These are phyloP conservation scores for Climacteris rufus DNA, from an alignment of 2,113 vertebrate genomes.

Conservation along the genomic window DNA sequence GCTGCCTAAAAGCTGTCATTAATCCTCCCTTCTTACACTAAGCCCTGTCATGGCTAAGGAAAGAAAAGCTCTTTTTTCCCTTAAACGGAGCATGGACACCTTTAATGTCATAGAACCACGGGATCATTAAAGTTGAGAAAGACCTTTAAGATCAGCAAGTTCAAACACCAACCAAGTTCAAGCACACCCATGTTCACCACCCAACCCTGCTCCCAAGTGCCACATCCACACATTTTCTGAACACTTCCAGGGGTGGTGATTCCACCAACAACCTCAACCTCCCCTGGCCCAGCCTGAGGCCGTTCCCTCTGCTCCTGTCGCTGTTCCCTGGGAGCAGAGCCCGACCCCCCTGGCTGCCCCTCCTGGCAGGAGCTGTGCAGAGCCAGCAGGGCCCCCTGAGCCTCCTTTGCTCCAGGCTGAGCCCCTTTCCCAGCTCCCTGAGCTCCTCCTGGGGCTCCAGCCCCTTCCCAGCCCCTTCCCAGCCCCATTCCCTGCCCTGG, in stretches of 20 bases:
- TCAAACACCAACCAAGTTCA: no score
- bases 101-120: background rate
- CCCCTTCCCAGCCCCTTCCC: background rate
- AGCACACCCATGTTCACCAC: background rate
- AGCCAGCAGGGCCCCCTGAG: background rate
- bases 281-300: background rate
- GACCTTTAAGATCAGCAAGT: background rate
- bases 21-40: background rate
- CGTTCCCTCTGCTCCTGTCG: background rate
- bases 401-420: background rate
- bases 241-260: background rate
- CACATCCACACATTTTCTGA: background rate
- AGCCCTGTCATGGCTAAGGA: background rate
- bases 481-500: background rate
- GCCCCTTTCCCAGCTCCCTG: background rate
- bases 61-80: background rate
- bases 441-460: background rate
- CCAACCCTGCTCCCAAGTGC: background rate
- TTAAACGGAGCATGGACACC: background rate
- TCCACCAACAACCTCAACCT: background rate
- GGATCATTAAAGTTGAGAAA: background rate
- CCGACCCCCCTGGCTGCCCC: rapidly evolving
- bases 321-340: background rate
- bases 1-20: background rate
- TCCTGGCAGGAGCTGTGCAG: background rate